phyloP scores from a whole-genome alignment of 2,888 invertebrate species.

The Caradrina clavipalpis region DNA sequence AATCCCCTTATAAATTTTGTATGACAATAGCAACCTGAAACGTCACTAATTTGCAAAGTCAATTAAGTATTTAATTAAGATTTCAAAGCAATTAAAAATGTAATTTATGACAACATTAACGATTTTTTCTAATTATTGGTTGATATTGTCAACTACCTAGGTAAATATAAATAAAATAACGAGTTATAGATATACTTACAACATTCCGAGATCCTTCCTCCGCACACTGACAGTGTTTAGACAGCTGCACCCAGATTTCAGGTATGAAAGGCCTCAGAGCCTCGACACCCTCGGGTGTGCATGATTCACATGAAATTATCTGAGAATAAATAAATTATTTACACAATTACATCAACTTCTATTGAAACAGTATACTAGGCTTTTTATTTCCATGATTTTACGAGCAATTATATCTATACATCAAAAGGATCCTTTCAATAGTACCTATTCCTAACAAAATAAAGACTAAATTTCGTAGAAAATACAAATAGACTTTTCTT shows the following conservation, averaged over 20 bases:
- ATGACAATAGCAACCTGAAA: too few relatives aligned
- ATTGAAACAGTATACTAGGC: neutral
- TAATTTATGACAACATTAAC: too few relatives aligned
- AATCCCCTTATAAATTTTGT: too few relatives aligned
- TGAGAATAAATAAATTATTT: slow-evolving; percentile 73
- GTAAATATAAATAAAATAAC: neutral
- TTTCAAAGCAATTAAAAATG: too few relatives aligned
- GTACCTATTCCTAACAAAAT: neutral
- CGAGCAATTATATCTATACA: too few relatives aligned
- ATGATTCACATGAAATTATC: slow-evolving; percentile 96
- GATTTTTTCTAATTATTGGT: too few relatives aligned
- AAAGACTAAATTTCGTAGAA: neutral
- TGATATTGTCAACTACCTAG: too few relatives aligned
- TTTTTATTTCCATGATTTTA: neutral
- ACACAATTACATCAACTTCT: neutral
- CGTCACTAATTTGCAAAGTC: too few relatives aligned
- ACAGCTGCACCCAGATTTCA: slow-evolving; percentile 97
- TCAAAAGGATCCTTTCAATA: neutral
- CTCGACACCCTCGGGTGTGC: slow-evolving; percentile 93
- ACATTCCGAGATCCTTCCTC: slow-evolving; percentile 99
- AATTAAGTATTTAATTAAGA: too few relatives aligned
- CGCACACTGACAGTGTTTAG: slow-evolving; percentile 98
- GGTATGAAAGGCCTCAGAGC: slow-evolving; percentile 95
- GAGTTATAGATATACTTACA: slow-evolving; percentile 83
- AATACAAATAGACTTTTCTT: neutral